These are phyloP conservation scores for Drosophila vallismaia DNA, from an alignment of 2,888 invertebrate species.

Conservation along the genomic window DNA sequence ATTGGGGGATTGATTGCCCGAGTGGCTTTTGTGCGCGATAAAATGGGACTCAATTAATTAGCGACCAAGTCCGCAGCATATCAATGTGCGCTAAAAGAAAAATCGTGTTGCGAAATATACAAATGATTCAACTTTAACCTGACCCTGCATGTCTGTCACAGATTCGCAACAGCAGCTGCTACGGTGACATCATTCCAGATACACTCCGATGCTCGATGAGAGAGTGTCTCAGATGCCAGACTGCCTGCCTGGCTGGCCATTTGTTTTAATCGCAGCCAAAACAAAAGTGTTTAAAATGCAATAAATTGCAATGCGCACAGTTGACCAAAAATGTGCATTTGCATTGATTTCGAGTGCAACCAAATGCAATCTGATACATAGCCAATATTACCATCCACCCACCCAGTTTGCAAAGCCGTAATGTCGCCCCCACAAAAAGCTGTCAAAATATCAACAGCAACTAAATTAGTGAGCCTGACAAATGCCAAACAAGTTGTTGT, in stretches of 20 bases:
- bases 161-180: conserved; percentile 40
- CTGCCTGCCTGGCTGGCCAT: conserved; percentile 37
- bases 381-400: conserved; percentile 23
- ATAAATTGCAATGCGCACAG: conserved; percentile 68
- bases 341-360: conserved; percentile 67
- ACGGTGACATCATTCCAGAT: conserved; percentile 68
- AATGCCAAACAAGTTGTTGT: conserved; percentile 64
- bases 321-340: conserved; percentile 79
- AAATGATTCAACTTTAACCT: conserved; percentile 83
- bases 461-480: conserved; percentile 74
- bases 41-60: conserved; percentile 78
- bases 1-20: conserved; percentile 64
- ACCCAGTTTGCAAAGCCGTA: conserved; percentile 46
- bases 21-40: conserved; percentile 72
- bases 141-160: conserved; percentile 81
- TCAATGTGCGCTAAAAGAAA: conserved; percentile 69
- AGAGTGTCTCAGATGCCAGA: conserved; percentile 20
- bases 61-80: conserved; percentile 56
- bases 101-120: conserved; percentile 72
- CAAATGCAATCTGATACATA: conserved; percentile 25
- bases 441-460: conserved; percentile 73
- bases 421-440: conserved; percentile 38
- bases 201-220: conserved; percentile 31
- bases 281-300: conserved; percentile 64
- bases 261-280: conserved; percentile 63